Conservation (phyloP, 2,113 vertebrate genomes). For the Cygnus atratus region DNA sequence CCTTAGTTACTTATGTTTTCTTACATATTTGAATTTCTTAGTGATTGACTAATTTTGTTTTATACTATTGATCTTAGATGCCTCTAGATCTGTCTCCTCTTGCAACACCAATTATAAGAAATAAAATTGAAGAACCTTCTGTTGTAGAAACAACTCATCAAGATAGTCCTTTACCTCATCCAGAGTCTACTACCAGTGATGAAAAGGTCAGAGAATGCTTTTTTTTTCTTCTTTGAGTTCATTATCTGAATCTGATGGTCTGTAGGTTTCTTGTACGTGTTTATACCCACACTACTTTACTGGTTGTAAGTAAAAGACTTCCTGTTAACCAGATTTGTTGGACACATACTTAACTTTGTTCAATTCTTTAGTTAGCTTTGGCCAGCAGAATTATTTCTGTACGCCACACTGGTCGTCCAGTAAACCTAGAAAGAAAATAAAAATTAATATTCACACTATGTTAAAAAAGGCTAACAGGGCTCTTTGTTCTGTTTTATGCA, state of each 20-base stretch:
- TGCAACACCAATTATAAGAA: conserved; percentile 93
- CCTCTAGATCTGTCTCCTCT: conserved; percentile 97
- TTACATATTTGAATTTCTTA: not conserved
- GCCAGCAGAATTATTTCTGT: not conserved
- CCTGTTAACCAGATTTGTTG: fast-evolving
- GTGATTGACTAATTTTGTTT: conserved; percentile 6
- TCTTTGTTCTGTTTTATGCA: not conserved
- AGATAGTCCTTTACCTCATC: conserved; percentile 95
- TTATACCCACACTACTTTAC: not conserved
- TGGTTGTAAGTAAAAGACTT: not conserved
- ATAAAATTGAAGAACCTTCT: conserved; percentile 89
- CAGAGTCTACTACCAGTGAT: conserved; percentile 95
- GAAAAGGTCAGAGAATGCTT: conserved; percentile 85
- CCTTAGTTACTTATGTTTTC: not conserved
- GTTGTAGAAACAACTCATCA: conserved; percentile 88
- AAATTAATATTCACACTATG: not conserved
- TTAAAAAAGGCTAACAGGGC: not conserved
- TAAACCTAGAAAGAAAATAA: not conserved
- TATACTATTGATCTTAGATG: conserved; percentile 77
- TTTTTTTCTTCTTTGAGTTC: not conserved
- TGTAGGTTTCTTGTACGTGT: not conserved
- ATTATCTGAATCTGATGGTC: not conserved
- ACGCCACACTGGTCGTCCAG: not conserved
- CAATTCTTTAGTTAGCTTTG: not conserved
- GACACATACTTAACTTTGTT: not conserved